Conservation (phyloP, 2,888 invertebrate species). For the Sesia apiformis region DNA sequence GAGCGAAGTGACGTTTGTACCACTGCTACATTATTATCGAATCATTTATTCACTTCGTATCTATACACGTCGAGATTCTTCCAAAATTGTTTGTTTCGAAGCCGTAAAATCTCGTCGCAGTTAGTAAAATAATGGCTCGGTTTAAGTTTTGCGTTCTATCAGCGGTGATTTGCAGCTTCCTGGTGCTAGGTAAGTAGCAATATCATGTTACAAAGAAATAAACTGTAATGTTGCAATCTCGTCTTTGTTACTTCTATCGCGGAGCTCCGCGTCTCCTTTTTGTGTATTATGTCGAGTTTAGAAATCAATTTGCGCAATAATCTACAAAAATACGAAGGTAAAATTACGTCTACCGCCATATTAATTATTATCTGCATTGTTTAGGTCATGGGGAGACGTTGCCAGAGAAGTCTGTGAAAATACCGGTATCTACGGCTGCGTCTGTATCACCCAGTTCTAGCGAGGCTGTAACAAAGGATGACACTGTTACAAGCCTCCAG, state of each 20-base stretch:
- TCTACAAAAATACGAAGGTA: background rate
- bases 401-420: conserved; percentile 11
- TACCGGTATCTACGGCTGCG: conserved; percentile 1
- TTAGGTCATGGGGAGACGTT: conserved; percentile 21
- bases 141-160: too few species aligned
- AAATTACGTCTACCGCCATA: background rate
- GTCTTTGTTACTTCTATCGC: conserved; percentile 28
- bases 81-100: too few species aligned
- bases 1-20: too few species aligned
- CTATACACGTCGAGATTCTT: too few species aligned
- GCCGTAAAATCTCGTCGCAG: too few species aligned
- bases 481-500: too few species aligned
- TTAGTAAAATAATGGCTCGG: too few species aligned
- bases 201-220: background rate
- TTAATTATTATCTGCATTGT: background rate
- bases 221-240: conserved; percentile 13
- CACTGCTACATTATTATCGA: too few species aligned
- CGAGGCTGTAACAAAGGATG: background rate
- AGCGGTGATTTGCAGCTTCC: conserved; percentile 32
- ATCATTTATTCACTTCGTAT: too few species aligned
- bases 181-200: conserved; percentile 42
- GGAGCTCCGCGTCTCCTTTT: conserved; percentile 3
- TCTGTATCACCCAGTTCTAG: background rate
- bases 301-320: conserved; percentile 18
- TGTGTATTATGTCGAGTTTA: conserved; percentile 1